Evolutionary conservation across 2,888 invertebrate species (phyloP).

Genomic region (Troides aeacus): DNA sequence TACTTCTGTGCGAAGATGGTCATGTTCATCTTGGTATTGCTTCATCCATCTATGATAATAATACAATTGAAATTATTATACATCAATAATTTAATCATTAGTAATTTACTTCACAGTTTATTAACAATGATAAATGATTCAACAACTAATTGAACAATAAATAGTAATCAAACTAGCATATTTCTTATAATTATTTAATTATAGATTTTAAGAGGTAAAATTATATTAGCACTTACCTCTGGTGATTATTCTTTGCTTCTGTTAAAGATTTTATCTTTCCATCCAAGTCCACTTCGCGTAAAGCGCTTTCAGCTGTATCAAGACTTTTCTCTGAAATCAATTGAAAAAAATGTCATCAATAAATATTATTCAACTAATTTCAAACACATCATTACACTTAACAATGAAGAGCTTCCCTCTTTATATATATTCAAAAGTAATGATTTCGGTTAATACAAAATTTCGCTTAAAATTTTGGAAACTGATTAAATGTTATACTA

Average conservation of each 20-base stretch:
- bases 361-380: neutral
- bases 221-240: conserved; percentile 50
- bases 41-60: conserved; percentile 84
- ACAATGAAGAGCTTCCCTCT: no score
- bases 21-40: conserved; percentile 88
- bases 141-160: no score
- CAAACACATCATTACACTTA: neutral
- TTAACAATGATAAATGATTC: neutral
- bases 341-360: neutral
- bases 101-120: neutral
- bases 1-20: conserved; percentile 86
- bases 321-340: conserved; percentile 81
- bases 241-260: conserved; percentile 84
- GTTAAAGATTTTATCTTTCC: conserved; percentile 86
- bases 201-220: conserved; percentile 4
- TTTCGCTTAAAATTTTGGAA: no score
- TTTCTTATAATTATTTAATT: neutral
- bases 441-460: no score
- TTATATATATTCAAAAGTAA: no score
- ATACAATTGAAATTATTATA: neutral
- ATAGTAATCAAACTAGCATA: no score
- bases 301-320: conserved; percentile 84
- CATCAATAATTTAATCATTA: neutral
- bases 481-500: neutral
- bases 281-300: conserved; percentile 86